Evolutionary conservation across 2,888 invertebrate species (phyloP).

Genomic region (Athalia circularis): DNA sequence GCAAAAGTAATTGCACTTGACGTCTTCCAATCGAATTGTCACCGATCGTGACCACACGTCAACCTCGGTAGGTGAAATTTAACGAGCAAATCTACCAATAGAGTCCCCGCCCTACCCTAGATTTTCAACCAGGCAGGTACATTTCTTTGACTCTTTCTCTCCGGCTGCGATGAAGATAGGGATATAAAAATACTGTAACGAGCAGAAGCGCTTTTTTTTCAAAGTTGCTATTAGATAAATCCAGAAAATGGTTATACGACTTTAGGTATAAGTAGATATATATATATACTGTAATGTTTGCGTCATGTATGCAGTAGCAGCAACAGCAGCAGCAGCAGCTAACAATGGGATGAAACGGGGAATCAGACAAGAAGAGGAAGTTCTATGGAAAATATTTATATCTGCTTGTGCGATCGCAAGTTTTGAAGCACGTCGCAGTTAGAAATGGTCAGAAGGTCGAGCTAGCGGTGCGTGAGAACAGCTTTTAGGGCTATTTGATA

Average conservation of each 20-base stretch:
- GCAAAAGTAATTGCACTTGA: slow-evolving; percentile 35
- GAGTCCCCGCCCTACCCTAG: neutral
- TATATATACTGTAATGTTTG: too few relatives aligned
- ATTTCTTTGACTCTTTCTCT: slow-evolving; percentile 24
- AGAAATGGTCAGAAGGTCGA: slow-evolving; percentile 32
- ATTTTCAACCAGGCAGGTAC: slow-evolving; percentile 5
- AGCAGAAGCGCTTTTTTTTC: neutral
- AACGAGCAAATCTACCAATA: slow-evolving; percentile 28
- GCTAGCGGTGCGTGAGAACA: slow-evolving; percentile 33
- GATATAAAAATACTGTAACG: too few relatives aligned
- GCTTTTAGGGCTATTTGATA: slow-evolving; percentile 30
- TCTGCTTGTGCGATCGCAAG: slow-evolving; percentile 16
- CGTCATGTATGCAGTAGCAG: too few relatives aligned
- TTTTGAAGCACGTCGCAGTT: slow-evolving; percentile 16
- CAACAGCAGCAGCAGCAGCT: neutral
- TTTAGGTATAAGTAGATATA: too few relatives aligned
- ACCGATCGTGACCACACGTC: slow-evolving; percentile 45
- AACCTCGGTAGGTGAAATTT: slow-evolving; percentile 36
- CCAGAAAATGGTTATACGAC: neutral
- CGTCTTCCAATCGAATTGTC: slow-evolving; percentile 46
- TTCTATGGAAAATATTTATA: slow-evolving; percentile 12
- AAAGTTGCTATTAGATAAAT: neutral
- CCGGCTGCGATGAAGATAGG: too few relatives aligned
- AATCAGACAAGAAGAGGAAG: neutral
- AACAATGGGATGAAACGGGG: slow-evolving; percentile 27